Percentiles rank a stretch among this genome's conserved stretches.
These are phyloP conservation scores for Sturnira hondurensis DNA, from an alignment of 2,113 vertebrate genomes.

Conservation along the genomic window DNA sequence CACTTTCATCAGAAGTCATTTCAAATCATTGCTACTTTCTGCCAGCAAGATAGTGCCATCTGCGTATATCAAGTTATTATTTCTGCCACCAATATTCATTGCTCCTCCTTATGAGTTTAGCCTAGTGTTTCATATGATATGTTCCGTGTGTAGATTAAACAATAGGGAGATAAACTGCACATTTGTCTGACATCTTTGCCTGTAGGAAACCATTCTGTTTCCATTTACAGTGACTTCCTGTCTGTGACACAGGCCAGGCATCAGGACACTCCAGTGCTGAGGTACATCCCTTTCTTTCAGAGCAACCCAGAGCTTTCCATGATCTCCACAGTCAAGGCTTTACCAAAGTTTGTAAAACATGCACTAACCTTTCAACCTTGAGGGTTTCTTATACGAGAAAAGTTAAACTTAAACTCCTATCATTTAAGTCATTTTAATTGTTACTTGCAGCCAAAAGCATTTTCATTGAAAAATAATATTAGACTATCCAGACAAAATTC, in stretches of 20 bases:
- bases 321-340: background rate
- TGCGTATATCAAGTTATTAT: background rate
- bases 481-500: background rate
- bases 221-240: background rate
- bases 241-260: background rate
- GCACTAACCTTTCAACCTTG: background rate
- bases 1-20: background rate
- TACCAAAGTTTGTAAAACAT: background rate
- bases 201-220: background rate
- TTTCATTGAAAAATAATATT: background rate
- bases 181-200: background rate
- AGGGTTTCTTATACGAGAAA: background rate
- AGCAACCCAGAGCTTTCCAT: background rate
- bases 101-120: background rate
- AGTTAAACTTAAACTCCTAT: background rate
- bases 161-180: background rate
- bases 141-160: background rate
- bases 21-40: background rate
- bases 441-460: constrained; percentile 28
- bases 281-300: background rate
- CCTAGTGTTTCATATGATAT: background rate
- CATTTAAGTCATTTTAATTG: background rate
- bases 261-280: background rate
- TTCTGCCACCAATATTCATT: background rate
- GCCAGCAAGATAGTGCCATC: background rate